Evolutionary conservation across 2,113 vertebrate genomes (phyloP), one percentile per base, ranked within the genome.

Genomic region (Mesitornis unicolor): DNA sequence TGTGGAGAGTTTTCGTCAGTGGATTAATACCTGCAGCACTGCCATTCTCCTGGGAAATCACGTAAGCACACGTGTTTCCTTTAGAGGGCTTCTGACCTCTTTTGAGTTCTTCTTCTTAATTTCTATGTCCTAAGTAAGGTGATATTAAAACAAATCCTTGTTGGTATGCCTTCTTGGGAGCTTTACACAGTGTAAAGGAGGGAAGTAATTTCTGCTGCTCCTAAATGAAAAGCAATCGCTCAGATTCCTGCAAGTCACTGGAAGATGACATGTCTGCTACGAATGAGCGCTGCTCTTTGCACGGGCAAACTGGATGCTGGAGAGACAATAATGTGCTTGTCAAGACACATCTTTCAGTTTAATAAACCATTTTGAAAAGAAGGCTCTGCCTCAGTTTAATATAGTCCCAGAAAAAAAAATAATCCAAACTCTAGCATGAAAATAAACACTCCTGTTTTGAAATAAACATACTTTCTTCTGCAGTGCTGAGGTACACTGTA

Each of bases 71-170:
- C 48, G 19, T 70, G 48, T 51, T 90, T 88, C 76, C 64, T 87
- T 84, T 33, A 86, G 88, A 91, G 85, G 63, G 71, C 50, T 93
- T 76, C 89, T 96, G 96, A 92, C 94, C 94, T 91, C 89, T 68
- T 96, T 97, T 84, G 74, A 73, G 48, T 50, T 80, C 17, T 50
- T 51, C 19, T 64, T 75, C 57, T 82, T 90, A 80, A 86, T 94
- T 91, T 94, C 79, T 81, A 56, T 95, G 88, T 86, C 83, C 88
- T 83, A 38, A 78, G 71, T 67, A 54, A 91, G 78, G 84, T 85
- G 81, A 83, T 96, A 90, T 71, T 90, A 92, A 93, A 84, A n/a
- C 51, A 67, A 68, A 90, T 86, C 76, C 71, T 86, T 70, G 31
- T 53, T 86, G 51, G 63, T 63, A 7, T 71, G 73, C 47, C 86